Conservation (phyloP, 2,888 invertebrate genomes). For the Allacma fusca region DNA sequence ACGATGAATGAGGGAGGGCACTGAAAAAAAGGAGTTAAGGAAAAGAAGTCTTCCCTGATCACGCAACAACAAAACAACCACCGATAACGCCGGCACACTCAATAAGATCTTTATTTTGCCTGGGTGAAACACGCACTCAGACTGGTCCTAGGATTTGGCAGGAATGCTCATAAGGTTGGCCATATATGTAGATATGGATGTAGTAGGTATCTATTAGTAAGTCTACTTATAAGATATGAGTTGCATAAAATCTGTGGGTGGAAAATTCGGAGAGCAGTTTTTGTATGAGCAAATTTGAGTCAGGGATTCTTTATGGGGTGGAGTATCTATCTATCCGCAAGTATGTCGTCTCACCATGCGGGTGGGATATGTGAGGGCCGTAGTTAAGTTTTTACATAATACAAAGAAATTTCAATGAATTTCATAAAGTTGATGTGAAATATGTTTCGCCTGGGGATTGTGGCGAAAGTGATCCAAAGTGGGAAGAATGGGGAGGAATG, state of each 20-base stretch:
- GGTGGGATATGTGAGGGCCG: too few relatives aligned
- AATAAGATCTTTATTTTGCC: not conserved
- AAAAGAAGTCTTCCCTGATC: conserved; percentile 26
- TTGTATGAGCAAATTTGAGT: too few relatives aligned
- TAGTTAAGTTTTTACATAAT: not conserved
- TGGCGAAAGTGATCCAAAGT: conserved; percentile 32
- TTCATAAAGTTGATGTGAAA: conserved; percentile 46
- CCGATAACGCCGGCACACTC: not conserved
- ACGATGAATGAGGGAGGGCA: conserved; percentile 18
- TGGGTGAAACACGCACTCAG: not conserved
- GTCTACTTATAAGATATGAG: too few relatives aligned
- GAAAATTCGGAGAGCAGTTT: too few relatives aligned
- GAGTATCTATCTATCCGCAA: too few relatives aligned
- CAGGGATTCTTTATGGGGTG: too few relatives aligned
- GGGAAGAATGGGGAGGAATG: not conserved
- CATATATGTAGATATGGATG: too few relatives aligned
- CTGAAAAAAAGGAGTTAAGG: conserved; percentile 23
- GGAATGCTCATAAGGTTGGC: too few relatives aligned
- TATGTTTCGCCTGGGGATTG: conserved; percentile 42
- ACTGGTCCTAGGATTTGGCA: too few relatives aligned
- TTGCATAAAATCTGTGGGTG: too few relatives aligned
- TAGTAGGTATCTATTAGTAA: too few relatives aligned
- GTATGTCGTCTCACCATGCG: too few relatives aligned
- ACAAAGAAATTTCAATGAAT: conserved; percentile 39
- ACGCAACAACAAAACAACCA: conserved; percentile 17